Evolutionary conservation across 2,888 invertebrate species (phyloP), one percentile per base, ranked within the genome.

Genomic region (Orthosia gracilis): DNA sequence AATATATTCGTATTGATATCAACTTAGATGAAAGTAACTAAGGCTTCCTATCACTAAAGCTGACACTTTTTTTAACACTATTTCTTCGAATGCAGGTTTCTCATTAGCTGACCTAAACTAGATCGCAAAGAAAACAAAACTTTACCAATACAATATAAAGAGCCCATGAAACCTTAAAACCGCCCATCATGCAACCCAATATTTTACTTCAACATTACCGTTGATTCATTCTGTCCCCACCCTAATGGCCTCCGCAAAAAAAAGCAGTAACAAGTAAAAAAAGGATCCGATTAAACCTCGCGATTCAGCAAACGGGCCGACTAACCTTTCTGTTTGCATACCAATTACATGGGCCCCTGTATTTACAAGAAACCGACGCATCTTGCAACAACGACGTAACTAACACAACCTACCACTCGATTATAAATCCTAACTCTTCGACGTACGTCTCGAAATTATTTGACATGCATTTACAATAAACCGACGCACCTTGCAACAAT

Each of bases 261-360:
- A 78, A 86, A 61, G 9, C 23, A 87, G 85, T 79, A 71, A 49
- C 55, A 18, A 54, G 58, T 59, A 69, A 26, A 63, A 80, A 87
- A 88, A 89, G 89, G 87, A 90, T 85, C 81, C 83, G 86, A 92
- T 91, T 90, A 89, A 87, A 85, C 78, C 79, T 83, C 71, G 77
- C 83, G 83, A 88, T 84, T 87, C 87, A 83, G 82, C 82, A 77
- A 82, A 92, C 91, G 89, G 89, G 91, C 89, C 89, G 90, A 90
- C 92, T 88, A 89, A 88, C 90, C 88, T 89, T 91, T 90, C 89
- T 91, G 88, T 93, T 94, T 92, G 88, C 89, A 88, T 90, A 92
- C 91, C 92, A 94, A 95, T 94, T 92, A 94, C 90, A 88, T 85
- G 87, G 62, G 85, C 87, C 85, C 76, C 71, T 85, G 83, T 86